These are phyloP conservation scores for Cyprinodon variegatus DNA, from an alignment of 2,113 vertebrate genomes.

Conservation along the genomic window DNA sequence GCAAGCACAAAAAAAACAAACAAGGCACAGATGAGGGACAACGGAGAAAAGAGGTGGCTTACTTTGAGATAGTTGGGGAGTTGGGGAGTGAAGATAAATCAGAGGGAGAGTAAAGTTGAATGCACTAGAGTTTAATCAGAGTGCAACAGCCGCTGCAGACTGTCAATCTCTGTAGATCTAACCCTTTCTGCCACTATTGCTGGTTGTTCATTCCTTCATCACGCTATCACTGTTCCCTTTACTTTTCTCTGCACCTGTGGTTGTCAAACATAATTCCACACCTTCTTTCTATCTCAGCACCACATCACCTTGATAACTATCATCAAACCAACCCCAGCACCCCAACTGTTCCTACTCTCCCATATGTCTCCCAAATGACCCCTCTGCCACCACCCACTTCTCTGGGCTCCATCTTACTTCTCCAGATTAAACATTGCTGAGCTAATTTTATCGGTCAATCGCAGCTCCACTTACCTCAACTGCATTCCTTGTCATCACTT, in stretches of 20 bases:
- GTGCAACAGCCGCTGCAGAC: constrained; percentile 2
- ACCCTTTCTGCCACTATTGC: constrained; percentile 4
- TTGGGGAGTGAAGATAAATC: not conserved
- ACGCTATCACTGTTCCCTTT: constrained; percentile 18
- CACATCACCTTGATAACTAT: constrained; percentile 47
- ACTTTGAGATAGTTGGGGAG: not conserved
- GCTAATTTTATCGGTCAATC: constrained; percentile 25
- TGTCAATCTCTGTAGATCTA: constrained; percentile 11
- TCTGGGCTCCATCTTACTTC: not conserved
- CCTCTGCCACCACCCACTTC: not conserved
- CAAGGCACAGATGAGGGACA: constrained; percentile 22
- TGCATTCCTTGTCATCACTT: not conserved
- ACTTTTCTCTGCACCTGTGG: constrained; percentile 36
- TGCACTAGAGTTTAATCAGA: not conserved
- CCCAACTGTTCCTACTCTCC: not conserved
- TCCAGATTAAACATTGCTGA: not conserved
- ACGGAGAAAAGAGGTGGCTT: not conserved
- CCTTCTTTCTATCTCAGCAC: constrained; percentile 24
- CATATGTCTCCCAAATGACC: constrained; percentile 2
- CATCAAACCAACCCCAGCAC: constrained; percentile 36
- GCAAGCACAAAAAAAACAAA: constrained; percentile 26
- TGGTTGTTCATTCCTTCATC: constrained; percentile 14
- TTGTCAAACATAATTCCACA: constrained; percentile 51
- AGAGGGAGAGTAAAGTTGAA: not conserved
- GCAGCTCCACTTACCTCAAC: constrained; percentile 5